Conservation (phyloP, 2,113 vertebrate genomes). For the Hippocampus guttulatus region DNA sequence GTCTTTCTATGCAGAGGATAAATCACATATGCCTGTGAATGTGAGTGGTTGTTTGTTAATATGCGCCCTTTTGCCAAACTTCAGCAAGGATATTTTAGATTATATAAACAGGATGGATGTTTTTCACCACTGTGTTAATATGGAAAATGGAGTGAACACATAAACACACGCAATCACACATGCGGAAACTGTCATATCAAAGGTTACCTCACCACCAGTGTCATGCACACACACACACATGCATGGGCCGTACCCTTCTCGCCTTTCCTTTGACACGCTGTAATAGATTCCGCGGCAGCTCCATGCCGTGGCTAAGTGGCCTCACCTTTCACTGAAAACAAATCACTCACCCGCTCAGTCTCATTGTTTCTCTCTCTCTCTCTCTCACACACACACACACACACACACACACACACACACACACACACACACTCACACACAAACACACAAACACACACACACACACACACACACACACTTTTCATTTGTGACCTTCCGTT, state of each 20-base stretch:
- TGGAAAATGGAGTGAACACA: background rate
- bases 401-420: slow-evolving; percentile 17
- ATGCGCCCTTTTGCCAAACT: too few species aligned
- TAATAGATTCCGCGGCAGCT: slow-evolving; percentile 95
- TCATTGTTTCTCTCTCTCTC: slow-evolving; percentile 5
- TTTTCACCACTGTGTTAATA: background rate
- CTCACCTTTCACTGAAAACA: slow-evolving; percentile 99
- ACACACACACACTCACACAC: too few species aligned
- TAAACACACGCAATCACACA: slow-evolving; percentile 10
- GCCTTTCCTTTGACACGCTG: slow-evolving; percentile 92
- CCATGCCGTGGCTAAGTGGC: slow-evolving; percentile 89
- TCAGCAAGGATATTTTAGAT: too few species aligned
- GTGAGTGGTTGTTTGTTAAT: too few species aligned
- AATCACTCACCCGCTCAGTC: slow-evolving; percentile 81
- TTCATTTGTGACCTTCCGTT: slow-evolving; percentile 13
- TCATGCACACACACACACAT: slow-evolving; percentile 18
- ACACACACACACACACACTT: slow-evolving; percentile 28
- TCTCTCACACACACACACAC: too few species aligned
- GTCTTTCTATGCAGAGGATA: too few species aligned
- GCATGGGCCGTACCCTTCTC: slow-evolving; percentile 86
- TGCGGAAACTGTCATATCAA: background rate
- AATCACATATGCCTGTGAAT: too few species aligned
- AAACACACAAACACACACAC: slow-evolving; percentile 21
- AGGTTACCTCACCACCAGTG: background rate
- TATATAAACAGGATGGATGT: too few species aligned